phyloP scores from a whole-genome alignment of 1,140 invertebrate species.

The Megalonaias nervosa region DNA sequence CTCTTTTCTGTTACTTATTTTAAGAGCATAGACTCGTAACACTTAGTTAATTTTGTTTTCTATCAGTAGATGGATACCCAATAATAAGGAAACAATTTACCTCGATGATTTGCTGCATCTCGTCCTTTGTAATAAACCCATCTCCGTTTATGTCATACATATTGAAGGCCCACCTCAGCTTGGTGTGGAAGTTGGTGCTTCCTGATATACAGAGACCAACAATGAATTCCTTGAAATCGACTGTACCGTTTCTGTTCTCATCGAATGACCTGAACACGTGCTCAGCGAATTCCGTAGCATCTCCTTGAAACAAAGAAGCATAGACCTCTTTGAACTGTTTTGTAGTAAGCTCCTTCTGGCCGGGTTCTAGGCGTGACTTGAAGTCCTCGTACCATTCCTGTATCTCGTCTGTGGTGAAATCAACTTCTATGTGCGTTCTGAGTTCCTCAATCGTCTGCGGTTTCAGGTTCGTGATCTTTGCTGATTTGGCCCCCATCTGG shows the following conservation, averaged over 20 bases:
- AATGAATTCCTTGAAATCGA: conserved; percentile 62
- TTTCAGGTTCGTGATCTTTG: conserved; percentile 17
- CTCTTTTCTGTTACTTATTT: too few relatives aligned
- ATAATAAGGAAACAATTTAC: too few relatives aligned
- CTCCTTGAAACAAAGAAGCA: conserved; percentile 50
- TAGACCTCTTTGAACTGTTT: conserved; percentile 47
- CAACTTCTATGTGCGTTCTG: conserved; percentile 65
- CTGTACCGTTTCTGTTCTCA: conserved; percentile 45
- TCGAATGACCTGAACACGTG: conserved; percentile 58
- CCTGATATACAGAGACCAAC: conserved; percentile 54
- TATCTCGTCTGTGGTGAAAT: conserved; percentile 98
- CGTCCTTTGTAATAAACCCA: conserved; percentile 82
- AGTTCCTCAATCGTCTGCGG: conserved; percentile 39
- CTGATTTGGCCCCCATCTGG: conserved; percentile 19
- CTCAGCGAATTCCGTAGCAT: conserved; percentile 42
- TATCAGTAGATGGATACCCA: too few relatives aligned
- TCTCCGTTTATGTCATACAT: conserved; percentile 92
- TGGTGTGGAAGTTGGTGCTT: conserved; percentile 86
- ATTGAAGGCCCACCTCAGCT: conserved; percentile 92
- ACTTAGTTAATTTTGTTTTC: too few relatives aligned
- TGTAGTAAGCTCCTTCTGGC: conserved; percentile 22
- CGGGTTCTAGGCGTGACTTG: conserved; percentile 73
- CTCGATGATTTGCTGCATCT: conserved; percentile 54
- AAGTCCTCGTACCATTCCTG: conserved; percentile 99
- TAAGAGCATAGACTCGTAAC: too few relatives aligned